Evolutionary conservation across 2,797 vertebrate species (phyloP), one percentile per base, ranked within the genome.

Genomic region (Tragelaphus oryx): DNA sequence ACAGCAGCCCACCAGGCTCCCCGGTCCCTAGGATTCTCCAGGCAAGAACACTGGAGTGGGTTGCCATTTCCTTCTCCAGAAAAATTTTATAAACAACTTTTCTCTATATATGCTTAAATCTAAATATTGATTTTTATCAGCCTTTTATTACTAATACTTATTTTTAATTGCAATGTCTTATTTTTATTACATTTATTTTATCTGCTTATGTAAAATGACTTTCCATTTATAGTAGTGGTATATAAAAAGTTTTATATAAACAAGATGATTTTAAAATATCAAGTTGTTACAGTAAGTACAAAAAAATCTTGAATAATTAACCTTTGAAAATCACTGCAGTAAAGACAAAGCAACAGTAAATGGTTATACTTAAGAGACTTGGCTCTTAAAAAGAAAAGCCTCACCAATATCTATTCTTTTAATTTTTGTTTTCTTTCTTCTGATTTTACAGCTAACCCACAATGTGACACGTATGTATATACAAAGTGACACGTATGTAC

Each of bases 401-500:
- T 92, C 5, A 71, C 10, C 16, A 65, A 26, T 78, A 55, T 3
- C 46, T 93, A 93, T 17, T 8, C 24, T 94, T 82, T 75, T 89
- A 71, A 83, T 33, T 83, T 33, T 44, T 97, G 28, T 68, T 68
- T 93, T 94, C 0, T 0, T 80, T 96, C 46, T 93, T 90, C 91
- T 94, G 52, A 95, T 62, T 96, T 96, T 95, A 81, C 96, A 99
- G 99, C 26, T 81, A 98, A 98, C 41, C 11, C n/a, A 62, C 76
- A 97, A 44, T 97, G 57, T 97, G 13, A 37, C 85, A 95, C 46
- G 98, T 98, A 98, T 46, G 46, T 46, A 46, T 46, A 46, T 46
- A 46, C 46, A 10, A 46, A 46, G 46, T 46, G 46, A 11, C 46
- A 46, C 9, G 46, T 46, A 46, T 90, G 98, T 98, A 98, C 57